Evolutionary conservation across 1,140 invertebrate species (phyloP).

Genomic region (Leptestheria dahalacensis): DNA sequence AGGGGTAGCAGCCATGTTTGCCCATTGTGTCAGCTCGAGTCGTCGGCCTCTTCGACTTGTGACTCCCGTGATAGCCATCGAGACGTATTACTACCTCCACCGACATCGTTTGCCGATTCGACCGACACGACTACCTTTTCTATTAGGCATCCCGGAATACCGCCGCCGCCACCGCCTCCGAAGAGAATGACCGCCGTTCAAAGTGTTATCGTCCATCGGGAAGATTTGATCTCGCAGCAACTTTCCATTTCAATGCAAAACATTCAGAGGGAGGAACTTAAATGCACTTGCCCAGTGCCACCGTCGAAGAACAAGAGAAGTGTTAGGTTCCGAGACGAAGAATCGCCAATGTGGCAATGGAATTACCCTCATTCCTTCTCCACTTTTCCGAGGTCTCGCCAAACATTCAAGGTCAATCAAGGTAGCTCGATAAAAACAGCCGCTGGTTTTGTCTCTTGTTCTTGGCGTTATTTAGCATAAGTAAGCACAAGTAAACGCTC

Average conservation of each 20-base stretch:
- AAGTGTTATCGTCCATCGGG: not conserved
- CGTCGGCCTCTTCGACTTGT: not conserved
- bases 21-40: not conserved
- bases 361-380: not conserved
- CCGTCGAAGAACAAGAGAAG: not conserved
- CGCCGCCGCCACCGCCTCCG: conserved; percentile 15
- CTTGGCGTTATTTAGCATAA: too few relatives aligned
- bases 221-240: not conserved
- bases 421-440: too few relatives aligned
- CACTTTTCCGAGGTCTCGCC: not conserved
- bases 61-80: not conserved
- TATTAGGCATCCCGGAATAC: not conserved
- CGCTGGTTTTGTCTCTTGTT: too few relatives aligned
- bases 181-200: not conserved
- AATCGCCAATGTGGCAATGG: not conserved
- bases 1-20: not conserved
- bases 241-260: not conserved
- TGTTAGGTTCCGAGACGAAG: not conserved
- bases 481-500: too few relatives aligned
- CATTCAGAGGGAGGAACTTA: not conserved
- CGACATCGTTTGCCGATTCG: conserved; percentile 11
- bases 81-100: conserved; percentile 6
- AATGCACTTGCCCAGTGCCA: not conserved
- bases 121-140: not conserved
- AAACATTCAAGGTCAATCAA: not conserved